These are phyloP conservation scores for Hypotaenidia philippensis DNA, from an alignment of 2,797 vertebrate species.

Conservation along the genomic window DNA sequence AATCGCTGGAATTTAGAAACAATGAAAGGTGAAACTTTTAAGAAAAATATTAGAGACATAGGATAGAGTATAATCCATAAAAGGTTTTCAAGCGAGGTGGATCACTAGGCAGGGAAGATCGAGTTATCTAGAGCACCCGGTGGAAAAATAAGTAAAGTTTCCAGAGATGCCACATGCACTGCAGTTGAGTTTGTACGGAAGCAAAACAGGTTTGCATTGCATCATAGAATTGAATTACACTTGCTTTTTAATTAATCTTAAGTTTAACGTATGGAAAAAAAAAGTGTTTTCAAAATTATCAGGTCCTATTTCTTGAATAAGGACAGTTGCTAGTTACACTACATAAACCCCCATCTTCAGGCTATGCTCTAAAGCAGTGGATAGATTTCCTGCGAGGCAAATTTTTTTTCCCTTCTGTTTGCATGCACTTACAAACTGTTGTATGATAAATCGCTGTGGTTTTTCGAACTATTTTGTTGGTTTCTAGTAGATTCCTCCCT, in stretches of 20 bases:
- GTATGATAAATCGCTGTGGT: not conserved
- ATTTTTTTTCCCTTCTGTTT: not conserved
- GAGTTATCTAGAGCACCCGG: not conserved
- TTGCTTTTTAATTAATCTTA: not conserved
- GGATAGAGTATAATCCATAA: not conserved
- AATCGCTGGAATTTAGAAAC: not conserved
- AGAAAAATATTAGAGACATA: not conserved
- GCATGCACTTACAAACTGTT: rapidly evolving
- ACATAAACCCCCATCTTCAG: not conserved
- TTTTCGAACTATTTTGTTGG: not conserved
- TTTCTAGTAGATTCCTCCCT: not conserved
- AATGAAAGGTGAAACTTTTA: not conserved
- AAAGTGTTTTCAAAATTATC: not conserved
- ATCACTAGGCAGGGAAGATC: not conserved
- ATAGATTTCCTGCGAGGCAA: not conserved
- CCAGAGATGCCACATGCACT: not conserved
- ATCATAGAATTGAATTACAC: rapidly evolving
- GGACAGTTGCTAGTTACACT: not conserved
- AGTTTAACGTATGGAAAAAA: not conserved
- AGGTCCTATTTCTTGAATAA: not conserved
- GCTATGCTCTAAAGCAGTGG: not conserved
- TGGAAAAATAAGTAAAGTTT: not conserved
- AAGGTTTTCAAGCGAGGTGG: not conserved
- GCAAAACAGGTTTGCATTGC: not conserved
- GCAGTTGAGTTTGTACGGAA: not conserved